phyloP scores from a whole-genome alignment of 64 coral and sea anemone genomes.

The Cladopsammia gracilis region DNA sequence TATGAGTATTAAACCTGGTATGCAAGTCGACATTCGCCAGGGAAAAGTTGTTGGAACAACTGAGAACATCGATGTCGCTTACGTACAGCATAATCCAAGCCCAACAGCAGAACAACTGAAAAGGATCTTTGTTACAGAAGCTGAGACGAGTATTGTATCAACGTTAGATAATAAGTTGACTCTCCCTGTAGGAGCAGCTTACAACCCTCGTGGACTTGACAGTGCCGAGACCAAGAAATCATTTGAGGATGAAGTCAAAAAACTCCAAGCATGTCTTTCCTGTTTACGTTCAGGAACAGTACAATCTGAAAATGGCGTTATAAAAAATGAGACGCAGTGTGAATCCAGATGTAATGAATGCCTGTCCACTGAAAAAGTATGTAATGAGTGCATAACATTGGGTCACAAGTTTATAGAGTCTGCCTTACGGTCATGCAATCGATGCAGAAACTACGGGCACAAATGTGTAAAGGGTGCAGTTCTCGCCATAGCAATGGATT shows the following conservation, averaged over 20 bases:
- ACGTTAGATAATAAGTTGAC: slow-evolving; percentile 57
- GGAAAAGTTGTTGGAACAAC: slow-evolving; percentile 59
- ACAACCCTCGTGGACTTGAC: slow-evolving; percentile 52
- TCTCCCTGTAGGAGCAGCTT: slow-evolving; percentile 55
- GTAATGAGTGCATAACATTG: no score
- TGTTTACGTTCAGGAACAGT: slow-evolving; percentile 44
- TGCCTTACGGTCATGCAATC: no score
- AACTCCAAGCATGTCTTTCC: slow-evolving; percentile 55
- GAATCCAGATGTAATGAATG: slow-evolving; percentile 25
- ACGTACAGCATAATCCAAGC: slow-evolving; percentile 39
- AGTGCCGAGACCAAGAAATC: slow-evolving; percentile 36
- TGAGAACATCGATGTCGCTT: slow-evolving; percentile 48
- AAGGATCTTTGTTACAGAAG: slow-evolving; percentile 63
- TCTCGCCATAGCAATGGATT: slow-evolving; percentile 44
- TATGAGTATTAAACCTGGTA: slow-evolving; percentile 53
- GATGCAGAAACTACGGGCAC: slow-evolving; percentile 37
- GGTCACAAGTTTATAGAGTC: no score
- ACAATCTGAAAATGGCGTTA: slow-evolving; percentile 47
- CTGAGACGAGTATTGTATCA: slow-evolving; percentile 50
- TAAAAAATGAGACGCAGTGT: slow-evolving; percentile 57
- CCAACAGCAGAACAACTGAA: slow-evolving; percentile 39
- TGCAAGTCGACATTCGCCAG: slow-evolving; percentile 63
- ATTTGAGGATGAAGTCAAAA: slow-evolving; percentile 55
- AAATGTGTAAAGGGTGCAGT: slow-evolving; percentile 44
- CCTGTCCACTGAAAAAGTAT: no score